A percentile compares a stretch with the other conserved stretches of the same genome.
phyloP scores from a whole-genome alignment of 2,888 invertebrate species.

The Pseudococcus longispinus region DNA sequence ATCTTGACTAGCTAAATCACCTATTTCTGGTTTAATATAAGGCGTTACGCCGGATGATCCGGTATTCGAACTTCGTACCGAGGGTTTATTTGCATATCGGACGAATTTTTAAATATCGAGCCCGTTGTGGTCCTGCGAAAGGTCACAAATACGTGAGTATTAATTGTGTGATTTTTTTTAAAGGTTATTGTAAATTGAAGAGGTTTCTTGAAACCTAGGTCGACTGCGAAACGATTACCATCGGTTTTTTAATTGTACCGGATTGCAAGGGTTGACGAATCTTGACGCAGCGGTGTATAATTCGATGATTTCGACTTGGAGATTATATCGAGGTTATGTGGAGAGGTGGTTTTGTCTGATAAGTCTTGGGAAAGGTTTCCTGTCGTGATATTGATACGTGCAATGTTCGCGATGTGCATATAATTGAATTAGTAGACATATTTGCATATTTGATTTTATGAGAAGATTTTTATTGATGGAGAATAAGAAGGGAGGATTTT shows the following conservation, averaged over 20 bases:
- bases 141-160: background rate
- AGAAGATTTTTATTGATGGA: background rate
- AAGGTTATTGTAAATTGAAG: background rate
- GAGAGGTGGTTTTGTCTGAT: background rate
- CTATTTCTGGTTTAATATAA: background rate
- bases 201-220: background rate
- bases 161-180: slow-evolving; percentile 11
- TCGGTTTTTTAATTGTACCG: background rate
- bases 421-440: background rate
- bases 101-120: slow-evolving; percentile 1
- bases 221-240: background rate
- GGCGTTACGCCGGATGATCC: background rate
- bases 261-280: background rate
- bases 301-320: background rate
- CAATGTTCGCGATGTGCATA: background rate
- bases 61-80: background rate
- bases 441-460: background rate
- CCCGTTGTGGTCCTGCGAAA: background rate
- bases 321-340: background rate
- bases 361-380: background rate
- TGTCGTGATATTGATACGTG: background rate
- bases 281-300: background rate
- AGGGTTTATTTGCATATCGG: background rate
- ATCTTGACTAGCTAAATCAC: background rate
- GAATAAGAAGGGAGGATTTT: background rate